Percentiles rank a stretch among this genome's conserved stretches.
Evolutionary conservation across 2,888 invertebrate species (phyloP).

Genomic region (Argynnis bischoffii): DNA sequence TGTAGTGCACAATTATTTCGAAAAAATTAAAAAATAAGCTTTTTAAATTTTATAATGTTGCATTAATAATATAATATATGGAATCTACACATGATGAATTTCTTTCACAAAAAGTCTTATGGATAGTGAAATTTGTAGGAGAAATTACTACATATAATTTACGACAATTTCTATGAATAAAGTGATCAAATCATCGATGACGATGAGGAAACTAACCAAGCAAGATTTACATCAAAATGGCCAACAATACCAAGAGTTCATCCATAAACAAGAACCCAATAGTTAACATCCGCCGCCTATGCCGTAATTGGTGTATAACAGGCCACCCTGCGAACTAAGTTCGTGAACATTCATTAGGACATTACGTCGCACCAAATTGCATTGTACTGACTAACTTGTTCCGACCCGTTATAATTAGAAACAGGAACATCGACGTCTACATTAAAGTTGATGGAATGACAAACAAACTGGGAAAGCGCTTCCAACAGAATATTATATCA

Average conservation of each 20-base stretch:
- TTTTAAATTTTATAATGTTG: too few species aligned
- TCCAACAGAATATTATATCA: conserved; percentile 11
- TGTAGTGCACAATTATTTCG: too few species aligned
- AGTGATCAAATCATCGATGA: neutral
- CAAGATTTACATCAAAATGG: neutral
- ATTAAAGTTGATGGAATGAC: conserved; percentile 33
- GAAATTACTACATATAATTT: too few species aligned
- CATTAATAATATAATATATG: too few species aligned
- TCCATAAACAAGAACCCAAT: conserved; percentile 9
- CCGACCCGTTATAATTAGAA: conserved; percentile 31
- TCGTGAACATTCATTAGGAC: conserved; percentile 51
- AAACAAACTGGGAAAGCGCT: conserved; percentile 12
- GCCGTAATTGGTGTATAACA: conserved; percentile 48
- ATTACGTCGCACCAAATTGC: conserved; percentile 58
- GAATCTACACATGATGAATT: too few species aligned
- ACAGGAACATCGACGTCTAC: conserved; percentile 30
- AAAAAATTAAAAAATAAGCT: too few species aligned
- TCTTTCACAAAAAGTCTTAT: too few species aligned
- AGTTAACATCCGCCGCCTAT: neutral
- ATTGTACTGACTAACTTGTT: conserved; percentile 48
- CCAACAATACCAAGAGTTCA: conserved; percentile 2
- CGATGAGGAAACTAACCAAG: neutral
- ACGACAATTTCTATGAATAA: neutral
- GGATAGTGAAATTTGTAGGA: too few species aligned
- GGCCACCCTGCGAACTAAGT: conserved; percentile 47